Conservation (phyloP, 2,797 vertebrate species). For the Dallia pectoralis region DNA sequence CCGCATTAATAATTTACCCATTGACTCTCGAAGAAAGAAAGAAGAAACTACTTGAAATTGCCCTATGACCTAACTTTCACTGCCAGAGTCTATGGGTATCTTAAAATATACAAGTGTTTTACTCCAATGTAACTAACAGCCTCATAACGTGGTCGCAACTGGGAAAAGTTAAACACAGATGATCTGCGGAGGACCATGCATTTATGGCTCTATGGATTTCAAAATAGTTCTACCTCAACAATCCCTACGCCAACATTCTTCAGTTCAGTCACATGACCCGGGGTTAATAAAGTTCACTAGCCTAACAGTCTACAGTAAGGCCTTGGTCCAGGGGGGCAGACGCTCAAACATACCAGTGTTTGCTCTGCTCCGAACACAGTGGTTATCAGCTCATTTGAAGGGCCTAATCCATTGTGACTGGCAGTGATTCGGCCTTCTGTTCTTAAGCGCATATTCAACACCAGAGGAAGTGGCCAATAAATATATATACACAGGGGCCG, state of each 20-base stretch:
- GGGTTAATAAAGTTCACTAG: neutral
- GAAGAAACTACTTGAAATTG: too few relatives aligned
- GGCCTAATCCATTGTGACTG: constrained; percentile 68
- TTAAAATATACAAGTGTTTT: too few relatives aligned
- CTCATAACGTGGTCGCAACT: too few relatives aligned
- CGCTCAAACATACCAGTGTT: constrained; percentile 65
- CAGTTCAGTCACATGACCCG: constrained; percentile 52
- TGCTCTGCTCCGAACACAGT: constrained; percentile 68
- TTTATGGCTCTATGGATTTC: too few relatives aligned
- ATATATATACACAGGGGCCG: constrained; percentile 57
- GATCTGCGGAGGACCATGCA: too few relatives aligned
- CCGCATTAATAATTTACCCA: too few relatives aligned
- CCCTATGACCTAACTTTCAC: too few relatives aligned
- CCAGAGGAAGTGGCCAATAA: constrained; percentile 64
- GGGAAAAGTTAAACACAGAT: too few relatives aligned
- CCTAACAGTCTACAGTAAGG: constrained; percentile 50
- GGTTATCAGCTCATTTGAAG: constrained; percentile 72
- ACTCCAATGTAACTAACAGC: too few relatives aligned
- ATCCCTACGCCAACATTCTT: neutral
- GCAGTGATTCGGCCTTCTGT: constrained; percentile 56
- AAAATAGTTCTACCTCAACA: too few relatives aligned
- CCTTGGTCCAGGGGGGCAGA: constrained; percentile 51
- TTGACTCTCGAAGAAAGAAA: too few relatives aligned
- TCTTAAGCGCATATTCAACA: constrained; percentile 69
- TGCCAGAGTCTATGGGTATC: too few relatives aligned